Evolutionary conservation across 2,888 invertebrate species (phyloP).

Genomic region (Chymomyza amoena): DNA sequence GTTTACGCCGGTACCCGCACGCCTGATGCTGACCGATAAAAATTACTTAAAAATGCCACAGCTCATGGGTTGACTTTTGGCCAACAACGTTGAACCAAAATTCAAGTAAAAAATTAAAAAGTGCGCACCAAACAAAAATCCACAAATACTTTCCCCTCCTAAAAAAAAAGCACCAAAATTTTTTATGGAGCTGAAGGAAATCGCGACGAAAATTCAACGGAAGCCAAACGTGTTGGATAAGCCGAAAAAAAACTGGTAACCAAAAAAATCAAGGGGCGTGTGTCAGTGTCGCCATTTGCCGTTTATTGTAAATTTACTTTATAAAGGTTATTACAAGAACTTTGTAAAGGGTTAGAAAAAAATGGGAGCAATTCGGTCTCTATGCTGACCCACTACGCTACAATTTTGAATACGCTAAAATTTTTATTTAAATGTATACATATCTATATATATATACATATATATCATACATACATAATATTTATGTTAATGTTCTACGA

Average conservation of each 20-base stretch:
- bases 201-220: constrained; percentile 68
- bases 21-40: constrained; percentile 65
- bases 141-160: constrained; percentile 9
- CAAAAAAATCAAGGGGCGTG: constrained; percentile 12
- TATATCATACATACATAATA: too few relatives aligned
- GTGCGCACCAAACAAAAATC: constrained; percentile 26
- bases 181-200: constrained; percentile 53
- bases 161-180: constrained; percentile 34
- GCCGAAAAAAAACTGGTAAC: constrained; percentile 28
- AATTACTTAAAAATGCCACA: constrained; percentile 77
- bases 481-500: too few relatives aligned
- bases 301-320: constrained; percentile 72
- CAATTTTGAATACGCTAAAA: background rate
- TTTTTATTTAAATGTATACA: too few relatives aligned
- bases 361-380: background rate
- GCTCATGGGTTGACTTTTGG: constrained; percentile 77
- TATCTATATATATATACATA: too few relatives aligned
- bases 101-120: constrained; percentile 26
- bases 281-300: constrained; percentile 31
- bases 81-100: constrained; percentile 50
- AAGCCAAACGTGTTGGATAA: constrained; percentile 60
- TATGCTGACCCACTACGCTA: background rate
- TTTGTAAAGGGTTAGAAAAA: background rate
- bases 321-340: constrained; percentile 61
- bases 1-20: background rate